These are phyloP conservation scores for Sebastes oblongus DNA, from an alignment of 2,797 vertebrate genomes.

Conservation along the genomic window DNA sequence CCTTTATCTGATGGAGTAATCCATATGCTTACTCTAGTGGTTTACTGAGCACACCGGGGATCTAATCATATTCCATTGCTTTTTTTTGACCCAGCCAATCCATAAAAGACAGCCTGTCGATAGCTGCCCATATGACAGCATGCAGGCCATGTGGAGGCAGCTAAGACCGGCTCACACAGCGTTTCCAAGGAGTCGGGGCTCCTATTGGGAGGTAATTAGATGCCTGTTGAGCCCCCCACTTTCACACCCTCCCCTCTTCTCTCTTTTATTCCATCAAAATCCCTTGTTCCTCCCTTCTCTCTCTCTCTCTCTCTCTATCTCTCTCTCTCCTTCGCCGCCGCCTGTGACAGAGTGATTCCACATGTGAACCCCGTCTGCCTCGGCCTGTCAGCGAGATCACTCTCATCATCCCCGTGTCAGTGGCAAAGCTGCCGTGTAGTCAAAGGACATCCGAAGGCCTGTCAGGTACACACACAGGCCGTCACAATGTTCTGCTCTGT, in stretches of 20 bases:
- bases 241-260: constrained; percentile 27
- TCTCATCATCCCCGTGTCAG: constrained; percentile 44
- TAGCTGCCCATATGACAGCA: constrained; percentile 50
- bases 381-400: constrained; percentile 42
- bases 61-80: constrained; percentile 50
- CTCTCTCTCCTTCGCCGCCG: neutral
- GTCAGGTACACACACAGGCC: constrained; percentile 41
- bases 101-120: constrained; percentile 42
- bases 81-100: constrained; percentile 49
- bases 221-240: constrained; percentile 63
- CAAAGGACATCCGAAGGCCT: constrained; percentile 26
- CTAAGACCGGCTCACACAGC: constrained; percentile 23
- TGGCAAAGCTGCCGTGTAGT: constrained; percentile 26
- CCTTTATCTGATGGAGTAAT: neutral
- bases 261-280: constrained; percentile 48
- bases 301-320: neutral
- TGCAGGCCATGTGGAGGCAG: constrained; percentile 43
- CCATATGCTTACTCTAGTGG: constrained; percentile 19
- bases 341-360: constrained; percentile 44
- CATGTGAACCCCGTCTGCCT: constrained; percentile 40
- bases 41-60: constrained; percentile 37
- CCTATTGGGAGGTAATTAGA: constrained; percentile 75
- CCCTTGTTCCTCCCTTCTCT: neutral
- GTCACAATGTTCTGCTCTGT: neutral
- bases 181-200: constrained; percentile 71